Percentiles rank a stretch among this genome's conserved stretches.
Conservation (phyloP, 2,113 vertebrate species). For the Sclerurus mexicanus region DNA sequence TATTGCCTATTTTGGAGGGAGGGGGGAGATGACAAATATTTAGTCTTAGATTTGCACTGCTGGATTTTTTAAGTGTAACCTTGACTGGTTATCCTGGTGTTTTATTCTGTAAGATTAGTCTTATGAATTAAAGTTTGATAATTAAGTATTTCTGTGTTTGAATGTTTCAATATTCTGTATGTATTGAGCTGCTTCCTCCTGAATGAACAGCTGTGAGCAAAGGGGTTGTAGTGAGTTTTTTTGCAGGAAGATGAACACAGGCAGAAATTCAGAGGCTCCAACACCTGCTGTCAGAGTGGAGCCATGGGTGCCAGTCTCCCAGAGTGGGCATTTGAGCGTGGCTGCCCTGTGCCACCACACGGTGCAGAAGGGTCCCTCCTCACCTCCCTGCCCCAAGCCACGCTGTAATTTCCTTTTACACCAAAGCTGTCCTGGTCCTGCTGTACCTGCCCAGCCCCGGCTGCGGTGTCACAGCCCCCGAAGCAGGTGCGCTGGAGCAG, state of each 20-base stretch:
- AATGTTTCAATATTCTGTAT: background rate
- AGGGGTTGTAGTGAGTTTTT: background rate
- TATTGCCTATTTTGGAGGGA: conserved; percentile 63
- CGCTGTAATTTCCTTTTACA: background rate
- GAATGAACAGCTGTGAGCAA: background rate
- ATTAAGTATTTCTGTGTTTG: conserved; percentile 55
- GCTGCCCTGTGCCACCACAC: fast-evolving
- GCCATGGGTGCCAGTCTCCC: background rate
- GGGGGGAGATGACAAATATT: conserved; percentile 62
- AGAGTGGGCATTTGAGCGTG: fast-evolving
- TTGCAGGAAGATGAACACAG: background rate
- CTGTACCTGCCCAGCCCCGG: background rate
- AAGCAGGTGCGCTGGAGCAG: background rate
- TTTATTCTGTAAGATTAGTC: conserved; percentile 79
- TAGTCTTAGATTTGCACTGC: conserved; percentile 78
- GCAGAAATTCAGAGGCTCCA: background rate
- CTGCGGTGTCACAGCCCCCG: background rate
- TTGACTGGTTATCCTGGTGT: conserved; percentile 73
- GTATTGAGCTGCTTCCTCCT: background rate
- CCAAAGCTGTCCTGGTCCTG: background rate
- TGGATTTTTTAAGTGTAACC: conserved; percentile 76
- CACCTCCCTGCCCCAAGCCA: background rate
- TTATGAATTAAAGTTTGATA: conserved; percentile 81
- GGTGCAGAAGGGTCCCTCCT: background rate
- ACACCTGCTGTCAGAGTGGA: fast-evolving